phyloP scores from a whole-genome alignment of 1,140 invertebrate genomes.

The Andricus grossulariae region DNA sequence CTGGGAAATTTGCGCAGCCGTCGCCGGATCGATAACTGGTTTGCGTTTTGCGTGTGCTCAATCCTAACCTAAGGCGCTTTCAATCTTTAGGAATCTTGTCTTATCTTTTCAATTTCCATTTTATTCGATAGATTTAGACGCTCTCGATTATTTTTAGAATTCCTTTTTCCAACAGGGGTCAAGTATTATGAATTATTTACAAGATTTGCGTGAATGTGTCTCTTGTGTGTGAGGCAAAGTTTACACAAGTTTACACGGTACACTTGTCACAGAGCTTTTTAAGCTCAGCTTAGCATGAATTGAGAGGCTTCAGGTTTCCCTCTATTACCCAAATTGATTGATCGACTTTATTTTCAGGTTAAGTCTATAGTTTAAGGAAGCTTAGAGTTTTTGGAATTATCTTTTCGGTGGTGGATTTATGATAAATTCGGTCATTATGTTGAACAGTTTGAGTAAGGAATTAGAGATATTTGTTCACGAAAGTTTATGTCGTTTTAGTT shows the following conservation, averaged over 20 bases:
- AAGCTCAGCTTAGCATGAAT: not conserved
- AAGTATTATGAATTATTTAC: not conserved
- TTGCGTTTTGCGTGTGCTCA: conserved; percentile 41
- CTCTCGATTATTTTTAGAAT: not conserved
- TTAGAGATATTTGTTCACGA: too few species aligned
- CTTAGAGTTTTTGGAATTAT: not conserved
- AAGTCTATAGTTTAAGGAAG: not conserved
- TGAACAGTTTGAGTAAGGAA: not conserved
- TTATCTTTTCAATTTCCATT: not conserved
- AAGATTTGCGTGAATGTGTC: not conserved
- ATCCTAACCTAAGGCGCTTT: conserved; percentile 56
- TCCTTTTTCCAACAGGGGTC: not conserved
- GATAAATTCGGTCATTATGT: not conserved
- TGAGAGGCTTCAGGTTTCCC: not conserved
- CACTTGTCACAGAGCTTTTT: conserved; percentile 2
- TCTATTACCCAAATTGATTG: conserved; percentile 3
- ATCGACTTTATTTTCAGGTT: not conserved
- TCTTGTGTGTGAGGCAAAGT: not conserved
- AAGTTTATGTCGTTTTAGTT: too few species aligned
- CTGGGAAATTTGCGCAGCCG: conserved; percentile 49
- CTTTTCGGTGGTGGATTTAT: not conserved
- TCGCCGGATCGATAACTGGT: conserved; percentile 61
- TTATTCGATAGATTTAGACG: not conserved
- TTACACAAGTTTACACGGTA: not conserved
- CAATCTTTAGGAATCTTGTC: not conserved